Base-by-base conservation (phyloP, 2,888 invertebrate species). In the Antheraea assamensis region DNA sequence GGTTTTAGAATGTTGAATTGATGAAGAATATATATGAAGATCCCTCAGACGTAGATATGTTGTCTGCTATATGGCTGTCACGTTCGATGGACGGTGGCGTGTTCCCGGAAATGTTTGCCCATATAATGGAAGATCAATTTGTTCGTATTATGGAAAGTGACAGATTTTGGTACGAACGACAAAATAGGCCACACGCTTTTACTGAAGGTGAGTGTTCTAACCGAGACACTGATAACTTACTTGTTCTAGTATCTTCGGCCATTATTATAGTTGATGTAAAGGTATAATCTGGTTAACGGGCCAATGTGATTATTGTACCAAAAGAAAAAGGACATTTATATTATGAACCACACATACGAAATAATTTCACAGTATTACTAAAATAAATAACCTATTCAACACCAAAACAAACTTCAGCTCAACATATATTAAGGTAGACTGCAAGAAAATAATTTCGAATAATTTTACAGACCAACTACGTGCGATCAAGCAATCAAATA, bases 111-210 rank as follows among this genome's bases (percentile, higher is more conserved):
- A 75, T 49, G 1, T 19, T 24, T 2, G 71, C 68, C 21, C 52
- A 31, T n/a, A 19, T 75, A 1, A 3, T 72, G 17, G 24, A 17
- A 13, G 61, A 73, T 1, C 73, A 72, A 24, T 30, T 73, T n/a
- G 0, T 19, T 1, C 49, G 5, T 24, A 31, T 27, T 7, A 70
- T 75, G 8, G 15, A 19, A 17, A 8, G 31, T 21, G 75, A 75
- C 35, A 70, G 58, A 10, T 70, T 73, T 73, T 73, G 73, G 73
- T 72, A 75, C 61, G 72, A 75, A 19, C 47, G 70, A 17, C 3
- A 31, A 3, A 19, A 71, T 19, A 47, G 75, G 58, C 73, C 73
- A n/a, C 17, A 72, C 30, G 71, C 71, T 4, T 75, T 75, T 21
- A 73, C 66, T 47, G 17, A n/a, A 2, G 49, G 75, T 75, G 35